These are phyloP conservation scores for Pterocles orientalis DNA, from an alignment of 2,113 vertebrate species.

Conservation along the genomic window DNA sequence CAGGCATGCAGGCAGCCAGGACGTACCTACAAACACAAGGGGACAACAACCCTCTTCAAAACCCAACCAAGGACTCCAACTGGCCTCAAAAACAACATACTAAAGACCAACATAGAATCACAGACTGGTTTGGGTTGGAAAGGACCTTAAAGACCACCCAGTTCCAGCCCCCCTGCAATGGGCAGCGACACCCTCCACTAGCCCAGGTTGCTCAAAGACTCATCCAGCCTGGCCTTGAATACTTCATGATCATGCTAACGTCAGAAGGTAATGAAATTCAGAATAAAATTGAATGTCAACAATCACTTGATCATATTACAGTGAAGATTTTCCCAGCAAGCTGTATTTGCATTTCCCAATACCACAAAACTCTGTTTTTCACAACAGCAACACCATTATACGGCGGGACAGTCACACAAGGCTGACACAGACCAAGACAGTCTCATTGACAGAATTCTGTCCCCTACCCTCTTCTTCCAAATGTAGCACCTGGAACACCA, in stretches of 20 bases:
- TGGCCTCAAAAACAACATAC: not conserved
- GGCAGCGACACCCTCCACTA: no score
- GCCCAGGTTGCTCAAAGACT: no score
- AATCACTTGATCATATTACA: not conserved
- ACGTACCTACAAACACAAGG: fast-evolving
- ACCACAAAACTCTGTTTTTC: not conserved
- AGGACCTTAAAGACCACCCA: no score
- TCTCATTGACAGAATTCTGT: not conserved
- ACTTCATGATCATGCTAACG: not conserved
- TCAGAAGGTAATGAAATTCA: not conserved
- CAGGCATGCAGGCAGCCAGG: fast-evolving
- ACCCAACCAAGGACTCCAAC: not conserved
- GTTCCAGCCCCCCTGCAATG: no score
- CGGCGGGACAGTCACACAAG: not conserved
- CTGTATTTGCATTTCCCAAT: not conserved
- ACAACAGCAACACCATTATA: not conserved
- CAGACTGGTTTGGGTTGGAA: no score
- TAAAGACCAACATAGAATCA: not conserved
- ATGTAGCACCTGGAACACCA: not conserved
- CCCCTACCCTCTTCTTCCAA: not conserved
- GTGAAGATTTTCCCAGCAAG: not conserved
- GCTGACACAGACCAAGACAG: not conserved
- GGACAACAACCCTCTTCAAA: not conserved
- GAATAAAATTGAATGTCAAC: not conserved
- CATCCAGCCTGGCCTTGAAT: no score